Conservation (phyloP, 2,797 vertebrate genomes). For the Falco cherrug region DNA sequence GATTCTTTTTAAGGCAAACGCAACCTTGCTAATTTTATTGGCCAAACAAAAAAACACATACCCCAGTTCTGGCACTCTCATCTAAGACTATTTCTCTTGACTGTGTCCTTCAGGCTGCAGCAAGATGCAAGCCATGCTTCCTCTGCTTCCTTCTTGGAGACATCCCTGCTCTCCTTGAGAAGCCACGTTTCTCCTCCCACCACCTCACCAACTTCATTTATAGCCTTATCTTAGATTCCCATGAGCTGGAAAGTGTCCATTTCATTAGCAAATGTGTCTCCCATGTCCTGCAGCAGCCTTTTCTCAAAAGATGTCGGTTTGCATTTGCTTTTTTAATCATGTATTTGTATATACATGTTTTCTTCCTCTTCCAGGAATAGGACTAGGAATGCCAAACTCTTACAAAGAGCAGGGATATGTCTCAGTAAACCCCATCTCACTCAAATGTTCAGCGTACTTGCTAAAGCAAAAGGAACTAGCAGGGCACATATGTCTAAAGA, state of each 20-base stretch:
- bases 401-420: not conserved
- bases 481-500: not conserved
- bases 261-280: not conserved
- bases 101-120: not conserved
- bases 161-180: not conserved
- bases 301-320: not conserved
- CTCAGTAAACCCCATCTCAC: not conserved
- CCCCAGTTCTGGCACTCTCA: not conserved
- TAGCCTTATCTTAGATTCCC: not conserved
- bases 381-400: not conserved
- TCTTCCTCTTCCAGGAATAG: not conserved
- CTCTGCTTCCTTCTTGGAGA: not conserved
- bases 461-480: not conserved
- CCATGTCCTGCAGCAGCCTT: not conserved
- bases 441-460: not conserved
- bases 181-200: not conserved
- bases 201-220: not conserved
- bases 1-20: not conserved
- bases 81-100: not conserved
- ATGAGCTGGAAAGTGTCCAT: not conserved
- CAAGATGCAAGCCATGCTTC: not conserved
- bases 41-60: not conserved
- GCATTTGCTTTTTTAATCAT: not conserved
- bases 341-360: not conserved
- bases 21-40: not conserved